These are phyloP conservation scores for Hippocampus barbouri DNA, from an alignment of 2,113 vertebrate species.

Conservation along the genomic window DNA sequence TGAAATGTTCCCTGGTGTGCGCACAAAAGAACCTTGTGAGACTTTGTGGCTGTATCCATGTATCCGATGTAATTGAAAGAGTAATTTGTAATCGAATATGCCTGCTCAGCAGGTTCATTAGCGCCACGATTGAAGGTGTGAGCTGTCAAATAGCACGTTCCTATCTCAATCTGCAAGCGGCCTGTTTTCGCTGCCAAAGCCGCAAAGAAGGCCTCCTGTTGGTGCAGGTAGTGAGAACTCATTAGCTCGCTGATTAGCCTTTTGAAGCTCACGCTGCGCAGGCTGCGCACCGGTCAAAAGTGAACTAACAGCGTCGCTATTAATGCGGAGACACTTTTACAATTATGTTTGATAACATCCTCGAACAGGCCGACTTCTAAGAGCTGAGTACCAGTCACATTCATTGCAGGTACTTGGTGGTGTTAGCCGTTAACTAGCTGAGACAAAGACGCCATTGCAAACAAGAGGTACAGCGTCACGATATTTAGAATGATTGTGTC, in stretches of 20 bases:
- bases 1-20: not conserved
- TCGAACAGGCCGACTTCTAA: not conserved
- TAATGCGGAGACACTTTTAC: not conserved
- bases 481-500: not conserved
- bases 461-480: not conserved
- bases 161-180: slow-evolving; percentile 13
- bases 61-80: not conserved
- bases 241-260: slow-evolving; percentile 3
- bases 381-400: not conserved
- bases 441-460: not conserved
- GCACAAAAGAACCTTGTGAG: not conserved
- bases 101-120: slow-evolving; percentile 21
- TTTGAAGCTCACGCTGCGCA: slow-evolving; percentile 1
- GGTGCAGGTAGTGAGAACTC: not conserved
- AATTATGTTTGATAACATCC: not conserved
- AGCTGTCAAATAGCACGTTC: slow-evolving; percentile 20
- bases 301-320: not conserved
- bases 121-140: not conserved
- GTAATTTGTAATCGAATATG: slow-evolving; percentile 43
- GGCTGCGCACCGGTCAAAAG: not conserved
- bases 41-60: not conserved
- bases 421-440: not conserved
- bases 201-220: slow-evolving; percentile 12
- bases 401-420: not conserved
- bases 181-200: slow-evolving; percentile 24